Evolutionary conservation across 2,888 invertebrate genomes (phyloP), one percentile per base, ranked within the genome.

Genomic region (Unio delphinus): DNA sequence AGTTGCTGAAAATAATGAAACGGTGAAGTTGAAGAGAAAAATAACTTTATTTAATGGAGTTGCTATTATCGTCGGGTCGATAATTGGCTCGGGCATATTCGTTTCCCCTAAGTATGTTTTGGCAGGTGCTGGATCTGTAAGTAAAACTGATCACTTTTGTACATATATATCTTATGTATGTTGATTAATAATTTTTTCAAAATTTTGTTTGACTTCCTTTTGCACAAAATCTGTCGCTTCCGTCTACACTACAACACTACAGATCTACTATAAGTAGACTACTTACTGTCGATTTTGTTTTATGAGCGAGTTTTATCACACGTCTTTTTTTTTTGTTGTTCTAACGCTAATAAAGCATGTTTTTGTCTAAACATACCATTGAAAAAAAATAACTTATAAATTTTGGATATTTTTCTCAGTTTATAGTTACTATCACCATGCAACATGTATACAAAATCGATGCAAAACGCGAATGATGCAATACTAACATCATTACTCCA

Each of bases 41-140:
- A 92, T 98, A 70, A 94, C 95, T 15, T 91, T 98, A 62, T 87
- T 95, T 81, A 95, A 96, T 89, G 97, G 97, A 30, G 95, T 97
- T 18, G 95, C 95, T 26, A 96, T 98, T 75, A 97, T 98, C 83
- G 95, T 97, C 28, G 97, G 97, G 58, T 94, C 96, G 69, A 97
- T 98, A 79, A 94, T 98, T 65, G 98, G 98, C 4, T 94, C 97
- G 7, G 98, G 98, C 11, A 98, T 98, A 83, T 98, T 98, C 90
- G 95, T 98, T 62, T 95, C 97, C 28, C 98, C 98, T 0, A 95
- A 94, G 88, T 95, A 97, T 79, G 97, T 97, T 7, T 92, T 98
- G 20, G 91, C 91, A 74, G 92, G 94, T 86, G 94, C 97, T n/a
- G 97, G 97, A 26, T 86, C 86, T 70, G 87, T 87, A 75, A 85